Conservation (phyloP, 1,140 invertebrate genomes). For the Liolophura sinensis region DNA sequence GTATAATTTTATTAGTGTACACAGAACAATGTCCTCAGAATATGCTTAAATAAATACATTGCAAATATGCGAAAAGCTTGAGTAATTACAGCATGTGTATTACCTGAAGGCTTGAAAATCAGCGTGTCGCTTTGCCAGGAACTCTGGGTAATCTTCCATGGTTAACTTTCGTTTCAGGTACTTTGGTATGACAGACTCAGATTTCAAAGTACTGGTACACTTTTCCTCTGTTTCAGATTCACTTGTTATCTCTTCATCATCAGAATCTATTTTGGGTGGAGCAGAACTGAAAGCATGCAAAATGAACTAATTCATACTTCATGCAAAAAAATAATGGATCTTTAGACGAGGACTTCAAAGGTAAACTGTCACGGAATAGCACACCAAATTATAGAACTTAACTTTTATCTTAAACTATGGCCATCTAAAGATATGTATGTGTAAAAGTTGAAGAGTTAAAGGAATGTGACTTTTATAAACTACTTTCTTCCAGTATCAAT, state of each 20-base stretch:
- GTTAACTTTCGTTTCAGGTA: constrained; percentile 65
- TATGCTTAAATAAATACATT: too few relatives aligned
- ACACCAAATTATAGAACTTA: neutral
- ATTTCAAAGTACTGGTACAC: constrained; percentile 16
- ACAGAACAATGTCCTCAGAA: too few relatives aligned
- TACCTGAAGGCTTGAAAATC: constrained; percentile 75
- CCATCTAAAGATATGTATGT: constrained; percentile 4
- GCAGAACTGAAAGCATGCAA: constrained; percentile 1
- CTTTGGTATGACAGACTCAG: constrained; percentile 42
- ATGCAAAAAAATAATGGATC: neutral
- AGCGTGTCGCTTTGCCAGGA: constrained; percentile 68
- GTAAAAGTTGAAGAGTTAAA: too few relatives aligned
- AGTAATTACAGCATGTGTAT: constrained; percentile 11
- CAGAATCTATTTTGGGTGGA: constrained; percentile 15
- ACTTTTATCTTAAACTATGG: neutral
- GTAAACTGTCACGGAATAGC: too few relatives aligned
- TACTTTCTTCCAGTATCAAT: too few relatives aligned
- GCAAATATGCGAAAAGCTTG: too few relatives aligned
- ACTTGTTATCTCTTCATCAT: constrained; percentile 67
- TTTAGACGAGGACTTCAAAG: too few relatives aligned
- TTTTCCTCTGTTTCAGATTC: constrained; percentile 59
- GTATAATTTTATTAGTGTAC: too few relatives aligned
- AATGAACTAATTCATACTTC: neutral
- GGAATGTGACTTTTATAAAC: too few relatives aligned
- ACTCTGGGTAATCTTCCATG: constrained; percentile 67